phyloP scores from a whole-genome alignment of 2,113 vertebrate genomes.

The Nothocercus nigrocapillus region DNA sequence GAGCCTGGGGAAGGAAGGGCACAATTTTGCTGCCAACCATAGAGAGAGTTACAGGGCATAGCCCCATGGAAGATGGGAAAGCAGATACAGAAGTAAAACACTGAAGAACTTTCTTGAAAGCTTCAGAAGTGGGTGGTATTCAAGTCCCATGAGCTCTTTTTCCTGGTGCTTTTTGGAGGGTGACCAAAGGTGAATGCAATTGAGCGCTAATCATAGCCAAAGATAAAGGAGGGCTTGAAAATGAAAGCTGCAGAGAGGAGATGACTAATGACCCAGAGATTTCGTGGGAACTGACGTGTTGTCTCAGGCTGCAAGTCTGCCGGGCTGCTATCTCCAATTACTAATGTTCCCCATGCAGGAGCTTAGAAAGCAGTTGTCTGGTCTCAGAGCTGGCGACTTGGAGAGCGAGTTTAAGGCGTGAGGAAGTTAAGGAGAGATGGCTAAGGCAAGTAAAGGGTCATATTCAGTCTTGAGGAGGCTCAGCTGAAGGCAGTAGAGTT shows the following conservation, averaged over 20 bases:
- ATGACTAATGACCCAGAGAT: constrained; percentile 35
- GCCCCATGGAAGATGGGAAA: constrained; percentile 43
- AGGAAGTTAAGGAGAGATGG: no score
- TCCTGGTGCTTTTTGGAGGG: constrained; percentile 46
- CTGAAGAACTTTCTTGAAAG: constrained; percentile 29
- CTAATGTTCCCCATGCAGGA: background rate
- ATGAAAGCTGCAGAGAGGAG: constrained; percentile 41
- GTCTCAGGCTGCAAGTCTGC: background rate
- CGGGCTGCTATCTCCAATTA: background rate
- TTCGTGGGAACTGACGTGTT: background rate
- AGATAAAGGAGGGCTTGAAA: constrained; percentile 61
- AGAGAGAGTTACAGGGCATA: constrained; percentile 34
- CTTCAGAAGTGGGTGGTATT: constrained; percentile 56
- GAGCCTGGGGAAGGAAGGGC: constrained; percentile 40
- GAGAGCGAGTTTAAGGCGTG: background rate
- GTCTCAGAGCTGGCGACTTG: background rate
- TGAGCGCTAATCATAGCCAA: constrained; percentile 27
- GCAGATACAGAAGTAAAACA: constrained; percentile 43
- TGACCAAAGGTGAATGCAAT: constrained; percentile 49
- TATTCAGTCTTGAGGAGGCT: background rate
- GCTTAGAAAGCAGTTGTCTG: background rate
- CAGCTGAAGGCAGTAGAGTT: background rate
- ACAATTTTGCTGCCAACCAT: constrained; percentile 31
- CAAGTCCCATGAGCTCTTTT: background rate
- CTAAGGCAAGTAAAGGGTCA: background rate